phyloP scores from a whole-genome alignment of 92 coral and sea anemone species.

The Plumapathes pennacea region DNA sequence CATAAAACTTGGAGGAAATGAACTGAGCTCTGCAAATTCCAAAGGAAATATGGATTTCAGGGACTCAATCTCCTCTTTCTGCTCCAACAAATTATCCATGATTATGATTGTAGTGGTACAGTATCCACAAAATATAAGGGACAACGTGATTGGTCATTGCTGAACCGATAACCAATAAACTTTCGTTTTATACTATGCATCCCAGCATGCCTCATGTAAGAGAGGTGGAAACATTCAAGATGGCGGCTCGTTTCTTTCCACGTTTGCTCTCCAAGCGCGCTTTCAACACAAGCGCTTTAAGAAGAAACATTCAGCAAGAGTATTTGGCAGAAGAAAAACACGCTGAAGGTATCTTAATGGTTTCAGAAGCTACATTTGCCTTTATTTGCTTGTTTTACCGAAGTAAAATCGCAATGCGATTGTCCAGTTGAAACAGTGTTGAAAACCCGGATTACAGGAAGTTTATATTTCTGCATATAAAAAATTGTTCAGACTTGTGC shows the following conservation, averaged over 20 bases:
- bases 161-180: no score
- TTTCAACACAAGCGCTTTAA: conserved; percentile 11
- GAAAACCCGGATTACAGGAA: background rate
- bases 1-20: conserved; percentile 73
- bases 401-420: background rate
- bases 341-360: conserved; percentile 80
- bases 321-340: conserved; percentile 81
- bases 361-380: background rate
- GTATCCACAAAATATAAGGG: no score
- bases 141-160: no score
- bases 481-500: background rate
- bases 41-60: conserved; percentile 72
- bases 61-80: conserved; percentile 72
- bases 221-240: no score
- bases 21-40: conserved; percentile 67
- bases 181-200: no score
- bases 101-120: no score
- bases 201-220: no score
- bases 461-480: background rate
- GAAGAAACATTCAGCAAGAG: conserved; percentile 50
- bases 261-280: conserved; percentile 45
- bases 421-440: background rate
- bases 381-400: background rate
- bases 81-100: conserved; percentile 79
- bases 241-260: conserved; percentile 72